Evolutionary conservation across 1,140 invertebrate genomes (phyloP).

Genomic region (Ladona fulva): DNA sequence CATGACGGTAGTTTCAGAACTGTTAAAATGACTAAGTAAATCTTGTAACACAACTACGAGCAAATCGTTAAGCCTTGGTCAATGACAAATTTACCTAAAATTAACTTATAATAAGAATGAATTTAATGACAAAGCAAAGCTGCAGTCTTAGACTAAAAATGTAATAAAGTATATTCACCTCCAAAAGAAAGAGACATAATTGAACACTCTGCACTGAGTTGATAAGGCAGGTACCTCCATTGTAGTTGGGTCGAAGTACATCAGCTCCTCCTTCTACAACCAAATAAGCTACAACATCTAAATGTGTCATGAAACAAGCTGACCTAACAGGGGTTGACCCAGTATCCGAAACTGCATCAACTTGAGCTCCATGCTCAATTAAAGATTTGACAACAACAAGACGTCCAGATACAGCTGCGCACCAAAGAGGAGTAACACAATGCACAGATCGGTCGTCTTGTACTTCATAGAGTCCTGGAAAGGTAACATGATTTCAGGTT

Average conservation of each 20-base stretch:
- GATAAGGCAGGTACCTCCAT: constrained; percentile 88
- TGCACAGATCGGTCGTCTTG: constrained; percentile 62
- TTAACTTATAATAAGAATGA: too few relatives aligned
- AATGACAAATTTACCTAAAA: too few relatives aligned
- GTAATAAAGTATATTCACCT: constrained; percentile 17
- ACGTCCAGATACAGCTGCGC: constrained; percentile 80
- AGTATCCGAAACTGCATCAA: constrained; percentile 76
- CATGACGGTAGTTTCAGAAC: too few relatives aligned
- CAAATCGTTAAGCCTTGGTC: too few relatives aligned
- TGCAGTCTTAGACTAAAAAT: too few relatives aligned
- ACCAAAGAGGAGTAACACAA: constrained; percentile 84
- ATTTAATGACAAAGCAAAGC: too few relatives aligned
- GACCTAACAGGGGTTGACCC: constrained; percentile 82
- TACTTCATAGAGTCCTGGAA: constrained; percentile 49
- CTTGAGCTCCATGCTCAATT: constrained; percentile 67
- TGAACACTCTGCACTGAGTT: constrained; percentile 82
- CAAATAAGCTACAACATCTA: constrained; percentile 67
- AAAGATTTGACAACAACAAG: constrained; percentile 68
- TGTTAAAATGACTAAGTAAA: too few relatives aligned
- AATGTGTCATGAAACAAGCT: constrained; percentile 89
- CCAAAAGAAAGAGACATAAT: constrained; percentile 70
- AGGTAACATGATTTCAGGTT: background rate
- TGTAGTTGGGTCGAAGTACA: constrained; percentile 77
- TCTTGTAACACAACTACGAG: too few relatives aligned
- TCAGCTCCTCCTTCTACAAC: constrained; percentile 79